Percentiles rank a stretch among this genome's conserved stretches.
Evolutionary conservation across 2,113 vertebrate genomes (phyloP).

Genomic region (Dipodomys ordii): DNA sequence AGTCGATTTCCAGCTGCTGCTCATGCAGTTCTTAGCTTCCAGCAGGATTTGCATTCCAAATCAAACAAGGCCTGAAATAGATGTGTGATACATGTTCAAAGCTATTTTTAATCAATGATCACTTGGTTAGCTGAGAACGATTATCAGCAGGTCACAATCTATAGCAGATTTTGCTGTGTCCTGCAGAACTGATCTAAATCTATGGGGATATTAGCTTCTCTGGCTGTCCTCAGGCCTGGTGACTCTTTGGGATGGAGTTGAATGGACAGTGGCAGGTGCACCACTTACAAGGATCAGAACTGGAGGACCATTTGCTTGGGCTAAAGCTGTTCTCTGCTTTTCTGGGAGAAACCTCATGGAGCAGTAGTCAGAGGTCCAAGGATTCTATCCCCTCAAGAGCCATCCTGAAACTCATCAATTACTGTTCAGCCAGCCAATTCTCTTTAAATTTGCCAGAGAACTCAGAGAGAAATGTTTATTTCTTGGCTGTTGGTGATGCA

Average conservation of each 20-base stretch:
- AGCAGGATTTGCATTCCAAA: slow-evolving; percentile 83
- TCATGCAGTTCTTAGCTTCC: slow-evolving; percentile 64
- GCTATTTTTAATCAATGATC: slow-evolving; percentile 84
- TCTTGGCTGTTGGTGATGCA: background rate
- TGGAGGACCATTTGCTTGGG: background rate
- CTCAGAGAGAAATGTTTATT: background rate
- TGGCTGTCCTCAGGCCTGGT: background rate
- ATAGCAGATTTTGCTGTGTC: slow-evolving; percentile 67
- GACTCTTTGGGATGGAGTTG: background rate
- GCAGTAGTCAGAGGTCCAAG: background rate
- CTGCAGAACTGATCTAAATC: slow-evolving; percentile 53
- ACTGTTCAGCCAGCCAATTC: slow-evolving; percentile 5
- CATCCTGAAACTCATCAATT: background rate
- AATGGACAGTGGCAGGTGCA: background rate
- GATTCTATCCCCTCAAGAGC: background rate
- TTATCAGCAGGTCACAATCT: slow-evolving; percentile 75
- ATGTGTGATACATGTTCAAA: slow-evolving; percentile 70
- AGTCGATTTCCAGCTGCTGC: slow-evolving; percentile 82
- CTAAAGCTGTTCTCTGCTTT: background rate
- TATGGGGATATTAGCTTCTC: background rate
- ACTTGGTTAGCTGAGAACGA: slow-evolving; percentile 77
- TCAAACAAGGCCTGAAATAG: slow-evolving; percentile 78
- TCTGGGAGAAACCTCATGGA: slow-evolving; percentile 9
- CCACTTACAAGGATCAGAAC: background rate
- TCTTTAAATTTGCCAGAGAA: slow-evolving; percentile 30